Percentiles rank a stretch among this genome's conserved stretches.
Conservation (phyloP, 2,113 vertebrate genomes). For the Cynopterus brachyotis region DNA sequence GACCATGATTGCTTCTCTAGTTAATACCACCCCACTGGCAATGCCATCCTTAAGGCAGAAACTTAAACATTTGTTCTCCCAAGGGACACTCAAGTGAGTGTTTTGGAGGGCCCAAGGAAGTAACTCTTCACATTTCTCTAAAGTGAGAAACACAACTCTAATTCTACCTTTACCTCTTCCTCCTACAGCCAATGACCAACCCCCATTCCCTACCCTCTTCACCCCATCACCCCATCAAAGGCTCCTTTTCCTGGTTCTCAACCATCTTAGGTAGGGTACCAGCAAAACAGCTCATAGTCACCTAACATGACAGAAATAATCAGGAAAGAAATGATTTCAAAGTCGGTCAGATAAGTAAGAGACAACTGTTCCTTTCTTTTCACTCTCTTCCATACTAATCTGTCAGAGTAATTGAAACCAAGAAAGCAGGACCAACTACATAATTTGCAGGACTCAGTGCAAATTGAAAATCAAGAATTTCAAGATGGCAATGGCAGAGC, state of each 20-base stretch:
- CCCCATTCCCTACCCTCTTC: background rate
- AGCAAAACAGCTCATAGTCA: background rate
- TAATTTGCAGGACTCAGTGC: background rate
- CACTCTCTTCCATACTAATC: background rate
- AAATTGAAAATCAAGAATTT: background rate
- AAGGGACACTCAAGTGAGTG: fast-evolving
- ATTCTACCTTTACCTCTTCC: background rate
- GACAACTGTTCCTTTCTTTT: background rate
- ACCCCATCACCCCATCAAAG: fast-evolving
- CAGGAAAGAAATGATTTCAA: background rate
- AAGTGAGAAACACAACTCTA: background rate
- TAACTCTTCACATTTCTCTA: background rate
- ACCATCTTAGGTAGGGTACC: fast-evolving
- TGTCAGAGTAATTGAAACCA: background rate
- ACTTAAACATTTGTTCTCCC: background rate
- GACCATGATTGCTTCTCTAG: background rate
- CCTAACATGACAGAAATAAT: background rate
- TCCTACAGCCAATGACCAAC: background rate
- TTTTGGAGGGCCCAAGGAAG: background rate
- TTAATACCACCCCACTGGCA: background rate
- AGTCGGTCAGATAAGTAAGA: background rate
- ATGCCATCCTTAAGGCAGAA: background rate
- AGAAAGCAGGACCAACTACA: background rate
- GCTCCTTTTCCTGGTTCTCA: background rate
- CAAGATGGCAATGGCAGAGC: background rate